Evolutionary conservation across 1,140 invertebrate species (phyloP), one percentile per base, ranked within the genome.

Genomic region (Acromyrmex echinatior): DNA sequence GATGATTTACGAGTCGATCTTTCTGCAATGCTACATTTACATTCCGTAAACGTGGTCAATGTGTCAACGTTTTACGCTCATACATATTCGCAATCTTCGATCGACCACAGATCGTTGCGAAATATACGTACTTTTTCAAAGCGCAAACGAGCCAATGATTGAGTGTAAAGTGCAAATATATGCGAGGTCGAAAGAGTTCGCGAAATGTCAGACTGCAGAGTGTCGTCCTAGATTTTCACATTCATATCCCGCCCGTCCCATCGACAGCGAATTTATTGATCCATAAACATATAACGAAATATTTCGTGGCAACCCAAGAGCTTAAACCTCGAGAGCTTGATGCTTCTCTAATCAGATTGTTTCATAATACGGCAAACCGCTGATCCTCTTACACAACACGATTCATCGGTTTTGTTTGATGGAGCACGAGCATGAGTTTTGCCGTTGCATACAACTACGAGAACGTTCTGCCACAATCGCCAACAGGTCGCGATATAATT

Each of bases 211-310:
- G 5, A 31, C n/a, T 68, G 35, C 35, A 2, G 18, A n/a, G 66
- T 21, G 5, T 65, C 62, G 66, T 56, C 53, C 78, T 82, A 87
- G 62, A 78, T 81, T 25, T 70, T 5, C 66, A 70, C n/a, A 10
- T 9, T 70, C 31, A 35, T n/a, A 25, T 70, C 58, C 53, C 82
- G 62, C 76, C 88, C 62, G 62, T 86, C 49, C 63, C 49, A 31
- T 71, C 35, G 16, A 58, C 21, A 6, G 21, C 58, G 31, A n/a
- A n/a, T 56, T 3, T 53, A 90, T 89, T 66, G 88, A 87, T 82
- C 51, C 56, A 70, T 89, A 90, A 86, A 81, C 60, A 76, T 80
- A 80, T 62, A 86, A 51, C 86, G 51, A 88, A 63, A 88, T 73
- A 86, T 77, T 70, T 45, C 63, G 39, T 39, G 63, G 77, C 71